Conservation (phyloP, 1,140 invertebrate species). For the Caenorhabditis elegans region DNA sequence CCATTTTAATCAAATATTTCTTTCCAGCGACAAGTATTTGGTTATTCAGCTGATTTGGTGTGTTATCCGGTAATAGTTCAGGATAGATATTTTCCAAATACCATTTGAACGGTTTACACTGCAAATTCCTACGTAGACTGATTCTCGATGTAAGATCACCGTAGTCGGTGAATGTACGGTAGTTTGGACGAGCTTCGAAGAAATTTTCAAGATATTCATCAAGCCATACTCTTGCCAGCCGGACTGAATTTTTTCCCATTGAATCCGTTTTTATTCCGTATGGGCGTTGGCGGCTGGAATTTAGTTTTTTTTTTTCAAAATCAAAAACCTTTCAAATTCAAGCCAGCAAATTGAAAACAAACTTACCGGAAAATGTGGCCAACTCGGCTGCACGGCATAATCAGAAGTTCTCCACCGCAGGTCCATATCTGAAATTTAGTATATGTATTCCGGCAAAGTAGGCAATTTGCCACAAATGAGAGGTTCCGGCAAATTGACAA, state of each 20-base stretch:
- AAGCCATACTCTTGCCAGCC: slow-evolving; percentile 92
- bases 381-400: slow-evolving; percentile 85
- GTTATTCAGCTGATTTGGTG: background rate
- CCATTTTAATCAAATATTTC: slow-evolving; percentile 32
- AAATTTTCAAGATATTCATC: slow-evolving; percentile 74
- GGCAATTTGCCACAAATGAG: background rate
- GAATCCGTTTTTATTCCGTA: slow-evolving; percentile 77
- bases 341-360: background rate
- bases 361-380: slow-evolving; percentile 89
- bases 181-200: slow-evolving; percentile 49
- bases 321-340: background rate
- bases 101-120: slow-evolving; percentile 96
- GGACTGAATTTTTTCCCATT: slow-evolving; percentile 81
- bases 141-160: slow-evolving; percentile 81
- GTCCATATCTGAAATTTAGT: slow-evolving; percentile 82
- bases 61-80: slow-evolving; percentile 48
- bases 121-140: slow-evolving; percentile 77
- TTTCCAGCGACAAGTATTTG: slow-evolving; percentile 26
- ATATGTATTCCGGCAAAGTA: slow-evolving; percentile 37
- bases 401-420: slow-evolving; percentile 88
- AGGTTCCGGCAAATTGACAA: too few relatives aligned
- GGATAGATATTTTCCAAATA: slow-evolving; percentile 73
- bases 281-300: slow-evolving; percentile 39
- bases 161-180: slow-evolving; percentile 48
- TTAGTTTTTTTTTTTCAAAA: slow-evolving; percentile 71